Percentiles rank a stretch among this genome's conserved stretches.
These are phyloP conservation scores for Boloria euphrosyne DNA, from an alignment of 2,888 invertebrate species.

Conservation along the genomic window DNA sequence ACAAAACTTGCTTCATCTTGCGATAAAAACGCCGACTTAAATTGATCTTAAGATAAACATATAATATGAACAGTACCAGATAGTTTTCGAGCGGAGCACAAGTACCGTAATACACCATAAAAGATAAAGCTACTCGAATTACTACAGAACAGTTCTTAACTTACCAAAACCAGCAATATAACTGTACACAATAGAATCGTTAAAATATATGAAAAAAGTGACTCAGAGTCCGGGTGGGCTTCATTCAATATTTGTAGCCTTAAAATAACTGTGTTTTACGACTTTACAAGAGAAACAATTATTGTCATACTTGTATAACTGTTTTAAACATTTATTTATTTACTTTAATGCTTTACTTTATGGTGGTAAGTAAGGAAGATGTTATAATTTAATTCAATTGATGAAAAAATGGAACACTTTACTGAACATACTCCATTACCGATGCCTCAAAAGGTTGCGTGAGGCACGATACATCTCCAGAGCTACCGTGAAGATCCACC, in stretches of 20 bases:
- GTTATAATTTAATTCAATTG: no score
- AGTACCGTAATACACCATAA: neutral
- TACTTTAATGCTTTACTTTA: no score
- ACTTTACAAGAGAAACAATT: slow-evolving; percentile 16
- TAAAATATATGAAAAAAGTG: slow-evolving; percentile 19
- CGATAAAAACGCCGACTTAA: no score
- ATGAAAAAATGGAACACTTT: neutral
- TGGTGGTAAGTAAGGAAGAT: no score
- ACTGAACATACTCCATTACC: neutral
- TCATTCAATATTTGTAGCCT: slow-evolving; percentile 2
- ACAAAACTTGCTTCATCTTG: no score
- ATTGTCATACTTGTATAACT: neutral
- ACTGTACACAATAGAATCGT: slow-evolving; percentile 22
- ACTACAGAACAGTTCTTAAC: slow-evolving; percentile 1
- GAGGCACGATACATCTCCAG: slow-evolving; percentile 34
- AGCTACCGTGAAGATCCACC: slow-evolving; percentile 28
- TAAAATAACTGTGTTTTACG: slow-evolving; percentile 11
- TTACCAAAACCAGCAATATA: slow-evolving; percentile 11
- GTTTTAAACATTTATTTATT: neutral
- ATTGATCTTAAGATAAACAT: no score
- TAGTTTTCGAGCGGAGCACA: neutral
- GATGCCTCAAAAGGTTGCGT: slow-evolving; percentile 30
- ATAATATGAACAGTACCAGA: neutral
- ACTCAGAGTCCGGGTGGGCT: slow-evolving; percentile 7
- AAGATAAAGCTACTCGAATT: neutral